These are phyloP conservation scores for Apodemus sylvaticus DNA, from an alignment of 2,113 vertebrate species.

Conservation along the genomic window DNA sequence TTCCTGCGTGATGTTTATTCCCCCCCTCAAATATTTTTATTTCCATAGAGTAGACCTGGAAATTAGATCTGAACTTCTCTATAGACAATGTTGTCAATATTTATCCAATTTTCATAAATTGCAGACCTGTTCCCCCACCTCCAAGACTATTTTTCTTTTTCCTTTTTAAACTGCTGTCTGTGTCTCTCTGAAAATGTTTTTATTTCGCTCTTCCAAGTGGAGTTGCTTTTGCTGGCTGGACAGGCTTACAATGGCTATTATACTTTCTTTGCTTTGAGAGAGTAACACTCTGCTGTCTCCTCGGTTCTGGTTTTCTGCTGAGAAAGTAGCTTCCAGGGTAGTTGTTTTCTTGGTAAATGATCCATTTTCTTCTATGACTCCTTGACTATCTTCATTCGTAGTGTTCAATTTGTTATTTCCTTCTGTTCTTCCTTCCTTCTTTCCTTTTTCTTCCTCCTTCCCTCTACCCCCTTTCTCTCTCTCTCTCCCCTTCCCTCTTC, in stretches of 20 bases:
- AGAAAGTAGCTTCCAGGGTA: neutral
- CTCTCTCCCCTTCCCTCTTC: too few relatives aligned
- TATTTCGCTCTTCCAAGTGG: neutral
- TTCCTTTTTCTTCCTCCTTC: neutral
- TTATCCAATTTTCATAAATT: neutral
- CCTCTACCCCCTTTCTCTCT: rapidly evolving
- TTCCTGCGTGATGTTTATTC: neutral
- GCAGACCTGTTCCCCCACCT: neutral
- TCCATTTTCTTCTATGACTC: neutral
- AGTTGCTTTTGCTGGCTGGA: neutral
- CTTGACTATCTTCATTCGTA: neutral
- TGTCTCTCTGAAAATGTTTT: neutral
- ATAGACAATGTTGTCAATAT: neutral
- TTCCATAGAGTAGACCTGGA: neutral
- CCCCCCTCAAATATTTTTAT: neutral
- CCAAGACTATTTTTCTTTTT: neutral
- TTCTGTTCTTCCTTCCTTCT: too few relatives aligned
- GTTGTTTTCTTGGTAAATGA: neutral
- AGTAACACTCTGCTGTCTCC: neutral
- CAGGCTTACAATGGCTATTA: neutral
- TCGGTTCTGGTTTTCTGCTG: neutral
- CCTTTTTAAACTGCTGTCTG: neutral
- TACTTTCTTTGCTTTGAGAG: neutral
- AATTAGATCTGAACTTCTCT: neutral
- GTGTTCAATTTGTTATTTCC: neutral